Percentiles rank a stretch among this genome's conserved stretches.
These are phyloP conservation scores for Eledone cirrhosa DNA, from an alignment of 2,888 invertebrate species.

Conservation along the genomic window DNA sequence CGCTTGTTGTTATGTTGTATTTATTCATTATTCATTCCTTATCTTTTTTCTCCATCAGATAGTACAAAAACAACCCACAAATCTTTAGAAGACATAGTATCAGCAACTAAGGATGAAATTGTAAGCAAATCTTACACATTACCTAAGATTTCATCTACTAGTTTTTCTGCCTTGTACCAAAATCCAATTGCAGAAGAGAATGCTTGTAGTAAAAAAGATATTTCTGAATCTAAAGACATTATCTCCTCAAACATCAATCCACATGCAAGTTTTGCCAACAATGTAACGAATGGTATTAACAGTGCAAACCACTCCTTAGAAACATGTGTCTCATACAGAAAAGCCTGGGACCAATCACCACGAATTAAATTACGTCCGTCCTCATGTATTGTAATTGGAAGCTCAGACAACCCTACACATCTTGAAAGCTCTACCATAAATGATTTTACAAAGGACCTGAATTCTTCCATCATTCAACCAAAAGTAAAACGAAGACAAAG, in stretches of 20 bases:
- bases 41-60: not conserved
- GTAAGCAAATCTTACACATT: not conserved
- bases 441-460: not conserved
- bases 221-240: not conserved
- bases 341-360: not conserved
- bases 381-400: not conserved
- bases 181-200: slow-evolving; percentile 15
- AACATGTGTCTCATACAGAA: not conserved
- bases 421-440: not conserved
- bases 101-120: not conserved
- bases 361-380: not conserved
- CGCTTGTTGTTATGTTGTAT: too few species aligned
- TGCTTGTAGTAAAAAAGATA: not conserved
- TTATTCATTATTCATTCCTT: too few species aligned
- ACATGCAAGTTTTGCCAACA: not conserved
- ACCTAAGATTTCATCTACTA: not conserved
- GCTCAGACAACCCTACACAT: not conserved
- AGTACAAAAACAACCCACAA: not conserved
- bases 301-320: not conserved
- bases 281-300: not conserved
- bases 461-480: not conserved
- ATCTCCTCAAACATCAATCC: not conserved
- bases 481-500: slow-evolving; percentile 23
- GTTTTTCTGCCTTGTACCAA: not conserved
- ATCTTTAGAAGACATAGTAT: slow-evolving; percentile 14